A percentile compares a stretch with the other conserved stretches of the same genome.
Conservation (phyloP, 2,113 vertebrate genomes). For the Macaca nemestrina region DNA sequence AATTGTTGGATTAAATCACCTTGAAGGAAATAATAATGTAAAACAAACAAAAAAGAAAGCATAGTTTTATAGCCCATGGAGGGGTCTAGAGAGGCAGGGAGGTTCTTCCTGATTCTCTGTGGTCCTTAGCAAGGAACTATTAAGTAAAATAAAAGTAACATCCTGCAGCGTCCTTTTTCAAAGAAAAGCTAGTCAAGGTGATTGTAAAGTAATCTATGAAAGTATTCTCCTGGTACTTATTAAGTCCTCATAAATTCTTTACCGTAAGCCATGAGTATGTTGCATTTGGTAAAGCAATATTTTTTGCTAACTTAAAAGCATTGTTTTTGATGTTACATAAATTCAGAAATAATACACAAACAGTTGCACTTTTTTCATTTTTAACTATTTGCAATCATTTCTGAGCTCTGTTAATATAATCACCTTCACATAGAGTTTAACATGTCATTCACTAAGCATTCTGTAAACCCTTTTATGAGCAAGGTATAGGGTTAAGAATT, state of each 20-base stretch:
- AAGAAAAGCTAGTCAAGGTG: neutral
- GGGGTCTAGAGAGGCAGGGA: neutral
- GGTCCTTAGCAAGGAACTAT: neutral
- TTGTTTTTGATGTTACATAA: neutral
- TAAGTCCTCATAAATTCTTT: slow-evolving; percentile 5
- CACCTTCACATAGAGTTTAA: neutral
- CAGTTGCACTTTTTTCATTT: neutral
- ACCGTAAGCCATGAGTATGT: neutral
- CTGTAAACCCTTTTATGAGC: neutral
- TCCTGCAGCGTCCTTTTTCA: neutral
- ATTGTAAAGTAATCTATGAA: slow-evolving; percentile 24
- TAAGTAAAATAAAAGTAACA: slow-evolving; percentile 28
- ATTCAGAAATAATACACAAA: neutral
- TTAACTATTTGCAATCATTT: neutral
- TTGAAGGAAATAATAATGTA: neutral
- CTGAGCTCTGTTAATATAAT: slow-evolving; percentile 21
- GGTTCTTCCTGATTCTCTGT: neutral
- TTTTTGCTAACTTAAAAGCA: slow-evolving; percentile 14
- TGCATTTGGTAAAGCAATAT: neutral
- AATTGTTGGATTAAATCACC: neutral
- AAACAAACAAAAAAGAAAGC: neutral
- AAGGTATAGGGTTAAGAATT: neutral
- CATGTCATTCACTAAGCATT: neutral
- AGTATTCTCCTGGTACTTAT: neutral
- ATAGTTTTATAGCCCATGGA: neutral